Percentiles rank a stretch among this genome's conserved stretches.
phyloP scores from a whole-genome alignment of 2,113 vertebrate genomes.

The Colistium nudipinnis region DNA sequence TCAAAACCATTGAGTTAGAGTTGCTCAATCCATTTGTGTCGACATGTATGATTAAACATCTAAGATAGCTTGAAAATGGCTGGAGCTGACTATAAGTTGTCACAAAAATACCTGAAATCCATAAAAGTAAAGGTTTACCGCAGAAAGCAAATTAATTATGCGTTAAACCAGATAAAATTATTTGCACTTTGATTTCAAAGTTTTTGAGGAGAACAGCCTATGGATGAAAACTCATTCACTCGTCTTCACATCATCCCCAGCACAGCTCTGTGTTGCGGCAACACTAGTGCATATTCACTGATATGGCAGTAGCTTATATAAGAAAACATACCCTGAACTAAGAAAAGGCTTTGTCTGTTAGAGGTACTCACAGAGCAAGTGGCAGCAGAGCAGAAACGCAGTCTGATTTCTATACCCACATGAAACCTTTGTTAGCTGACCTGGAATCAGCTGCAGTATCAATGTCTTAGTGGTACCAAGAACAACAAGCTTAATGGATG shows the following conservation, averaged over 20 bases:
- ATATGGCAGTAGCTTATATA: constrained; percentile 41
- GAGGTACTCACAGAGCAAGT: constrained; percentile 15
- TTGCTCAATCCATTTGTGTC: constrained; percentile 2
- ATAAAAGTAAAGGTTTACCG: background rate
- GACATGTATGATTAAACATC: background rate
- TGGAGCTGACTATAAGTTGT: too few relatives aligned
- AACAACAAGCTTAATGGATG: too few relatives aligned
- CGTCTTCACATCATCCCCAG: constrained; percentile 7
- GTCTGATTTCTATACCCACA: constrained; percentile 5
- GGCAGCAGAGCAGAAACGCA: constrained; percentile 22
- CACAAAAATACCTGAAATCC: too few relatives aligned
- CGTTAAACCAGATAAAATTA: background rate
- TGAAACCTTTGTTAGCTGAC: background rate
- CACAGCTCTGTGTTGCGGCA: constrained; percentile 20
- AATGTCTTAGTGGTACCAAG: too few relatives aligned
- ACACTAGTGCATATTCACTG: constrained; percentile 56
- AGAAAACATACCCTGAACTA: constrained; percentile 42
- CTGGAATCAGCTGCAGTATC: constrained; percentile 1
- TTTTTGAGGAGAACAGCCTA: constrained; percentile 40
- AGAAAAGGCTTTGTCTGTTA: background rate
- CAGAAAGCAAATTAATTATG: background rate
- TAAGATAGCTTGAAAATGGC: background rate
- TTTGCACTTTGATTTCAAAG: background rate
- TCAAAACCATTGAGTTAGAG: constrained; percentile 14
- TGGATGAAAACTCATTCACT: constrained; percentile 15